Evolutionary conservation across 2,888 invertebrate species (phyloP).

Genomic region (Yponomeuta evonymella): DNA sequence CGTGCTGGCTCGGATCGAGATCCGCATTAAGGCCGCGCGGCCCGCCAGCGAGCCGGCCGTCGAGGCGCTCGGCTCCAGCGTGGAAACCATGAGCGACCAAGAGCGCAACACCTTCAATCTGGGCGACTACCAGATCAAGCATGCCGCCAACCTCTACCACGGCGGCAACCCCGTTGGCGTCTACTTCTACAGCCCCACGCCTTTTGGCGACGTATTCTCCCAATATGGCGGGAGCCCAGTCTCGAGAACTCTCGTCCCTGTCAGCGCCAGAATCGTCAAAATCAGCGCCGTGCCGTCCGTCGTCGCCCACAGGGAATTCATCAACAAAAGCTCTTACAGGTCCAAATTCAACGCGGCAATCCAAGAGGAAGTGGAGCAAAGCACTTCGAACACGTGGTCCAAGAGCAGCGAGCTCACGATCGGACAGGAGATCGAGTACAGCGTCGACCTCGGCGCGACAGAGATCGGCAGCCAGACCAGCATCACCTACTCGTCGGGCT

Average conservation of each 20-base stretch:
- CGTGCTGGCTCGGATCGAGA: slow-evolving; percentile 15
- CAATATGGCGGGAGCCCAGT: neutral
- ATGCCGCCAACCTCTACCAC: slow-evolving; percentile 13
- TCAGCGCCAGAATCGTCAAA: neutral
- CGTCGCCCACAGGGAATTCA: neutral
- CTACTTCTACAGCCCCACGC: slow-evolving; percentile 6
- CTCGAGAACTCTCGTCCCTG: neutral
- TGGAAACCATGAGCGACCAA: slow-evolving; percentile 18
- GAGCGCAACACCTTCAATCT: slow-evolving; percentile 18
- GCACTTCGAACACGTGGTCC: neutral
- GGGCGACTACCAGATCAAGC: slow-evolving; percentile 17
- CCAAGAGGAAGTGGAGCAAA: neutral
- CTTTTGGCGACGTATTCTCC: slow-evolving; percentile 2
- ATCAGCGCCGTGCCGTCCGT: slow-evolving; percentile 2
- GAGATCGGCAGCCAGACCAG: neutral
- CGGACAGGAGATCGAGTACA: slow-evolving; percentile 1
- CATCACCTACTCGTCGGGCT: neutral
- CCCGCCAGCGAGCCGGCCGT: neutral
- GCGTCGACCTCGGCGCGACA: neutral
- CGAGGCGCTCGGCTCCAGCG: slow-evolving; percentile 13
- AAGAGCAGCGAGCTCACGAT: neutral
- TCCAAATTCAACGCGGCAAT: slow-evolving; percentile 1
- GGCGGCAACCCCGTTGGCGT: neutral
- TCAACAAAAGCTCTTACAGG: neutral
- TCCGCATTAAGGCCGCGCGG: slow-evolving; percentile 18